Percentiles rank a stretch among this genome's conserved stretches.
Conservation (phyloP, 2,797 vertebrate species). For the Sebastes vulpes region DNA sequence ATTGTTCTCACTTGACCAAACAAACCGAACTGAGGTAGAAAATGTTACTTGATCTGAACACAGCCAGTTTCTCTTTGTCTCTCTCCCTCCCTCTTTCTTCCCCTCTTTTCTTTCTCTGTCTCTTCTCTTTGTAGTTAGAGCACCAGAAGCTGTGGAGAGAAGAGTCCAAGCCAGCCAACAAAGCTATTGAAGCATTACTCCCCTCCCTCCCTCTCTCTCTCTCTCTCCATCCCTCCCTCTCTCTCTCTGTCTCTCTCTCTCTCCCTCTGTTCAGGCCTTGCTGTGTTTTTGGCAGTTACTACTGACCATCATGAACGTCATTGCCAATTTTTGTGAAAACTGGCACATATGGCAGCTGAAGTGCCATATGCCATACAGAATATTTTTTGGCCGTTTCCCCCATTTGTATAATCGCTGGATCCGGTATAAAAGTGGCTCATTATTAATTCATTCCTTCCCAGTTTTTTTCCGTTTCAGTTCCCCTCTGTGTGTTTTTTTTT, state of each 20-base stretch:
- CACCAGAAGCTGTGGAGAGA: slow-evolving; percentile 68
- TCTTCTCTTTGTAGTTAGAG: slow-evolving; percentile 63
- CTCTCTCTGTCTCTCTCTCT: slow-evolving; percentile 40
- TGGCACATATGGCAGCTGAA: slow-evolving; percentile 99
- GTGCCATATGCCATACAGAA: slow-evolving; percentile 99
- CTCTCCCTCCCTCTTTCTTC: not conserved
- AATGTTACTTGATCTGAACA: not conserved
- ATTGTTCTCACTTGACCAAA: slow-evolving; percentile 2
- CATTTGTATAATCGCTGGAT: slow-evolving; percentile 92
- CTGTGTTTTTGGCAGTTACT: slow-evolving; percentile 99
- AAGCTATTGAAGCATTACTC: slow-evolving; percentile 90
- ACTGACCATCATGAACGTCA: slow-evolving; percentile 95
- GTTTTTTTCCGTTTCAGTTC: slow-evolving; percentile 74
- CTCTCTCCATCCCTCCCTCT: not conserved
- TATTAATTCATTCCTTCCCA: slow-evolving; percentile 93
- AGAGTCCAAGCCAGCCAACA: slow-evolving; percentile 64
- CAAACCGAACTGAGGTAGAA: not conserved
- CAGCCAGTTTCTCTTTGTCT: slow-evolving; percentile 22
- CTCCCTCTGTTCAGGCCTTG: slow-evolving; percentile 84
- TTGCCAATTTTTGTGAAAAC: slow-evolving; percentile 99
- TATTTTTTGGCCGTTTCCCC: slow-evolving; percentile 95
- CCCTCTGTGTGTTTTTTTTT: slow-evolving; percentile 71
- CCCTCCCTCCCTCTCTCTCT: slow-evolving; percentile 19
- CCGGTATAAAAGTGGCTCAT: slow-evolving; percentile 88
- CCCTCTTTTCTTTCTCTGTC: not conserved